Conservation (phyloP, 23 tunicate genomes). For the Styela clava region DNA sequence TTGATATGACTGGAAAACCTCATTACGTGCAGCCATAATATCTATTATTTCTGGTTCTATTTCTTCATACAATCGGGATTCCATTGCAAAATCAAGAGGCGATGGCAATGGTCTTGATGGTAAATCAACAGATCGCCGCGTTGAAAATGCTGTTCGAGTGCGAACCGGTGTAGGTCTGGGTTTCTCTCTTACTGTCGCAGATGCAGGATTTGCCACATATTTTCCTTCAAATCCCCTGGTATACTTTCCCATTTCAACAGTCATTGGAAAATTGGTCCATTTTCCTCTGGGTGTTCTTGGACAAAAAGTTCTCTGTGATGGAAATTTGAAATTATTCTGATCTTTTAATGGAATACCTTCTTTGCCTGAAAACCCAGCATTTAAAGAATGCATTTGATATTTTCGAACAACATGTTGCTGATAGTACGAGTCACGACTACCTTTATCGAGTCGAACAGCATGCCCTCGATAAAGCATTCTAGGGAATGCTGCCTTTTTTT, state of each 20-base stretch:
- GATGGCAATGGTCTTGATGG: constrained; percentile 33
- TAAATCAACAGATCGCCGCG: constrained; percentile 10
- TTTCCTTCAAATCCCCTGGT: constrained; percentile 15
- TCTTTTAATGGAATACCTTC: constrained; percentile 66
- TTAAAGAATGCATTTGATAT: constrained; percentile 83
- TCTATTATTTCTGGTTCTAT: constrained; percentile 25
- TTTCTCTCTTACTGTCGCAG: neutral
- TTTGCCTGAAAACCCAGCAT: constrained; percentile 71
- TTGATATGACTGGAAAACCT: constrained; percentile 14
- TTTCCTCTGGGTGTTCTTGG: constrained; percentile 45
- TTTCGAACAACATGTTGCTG: constrained; percentile 63
- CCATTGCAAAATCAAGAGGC: constrained; percentile 9
- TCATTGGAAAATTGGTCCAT: constrained; percentile 83
- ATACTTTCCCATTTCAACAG: constrained; percentile 60
- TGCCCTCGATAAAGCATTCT: constrained; percentile 80
- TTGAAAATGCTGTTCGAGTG: constrained; percentile 11
- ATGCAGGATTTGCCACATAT: constrained; percentile 1
- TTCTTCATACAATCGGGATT: constrained; percentile 16
- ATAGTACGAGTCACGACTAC: constrained; percentile 7
- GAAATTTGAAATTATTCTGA: constrained; percentile 62
- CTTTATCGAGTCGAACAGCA: constrained; percentile 58
- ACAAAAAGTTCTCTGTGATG: constrained; percentile 12
- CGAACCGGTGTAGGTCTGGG: neutral
- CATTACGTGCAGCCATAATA: constrained; percentile 25
- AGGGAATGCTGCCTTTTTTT: constrained; percentile 67